Evolutionary conservation across 1,140 invertebrate genomes (phyloP).

Genomic region (Sipha flava): DNA sequence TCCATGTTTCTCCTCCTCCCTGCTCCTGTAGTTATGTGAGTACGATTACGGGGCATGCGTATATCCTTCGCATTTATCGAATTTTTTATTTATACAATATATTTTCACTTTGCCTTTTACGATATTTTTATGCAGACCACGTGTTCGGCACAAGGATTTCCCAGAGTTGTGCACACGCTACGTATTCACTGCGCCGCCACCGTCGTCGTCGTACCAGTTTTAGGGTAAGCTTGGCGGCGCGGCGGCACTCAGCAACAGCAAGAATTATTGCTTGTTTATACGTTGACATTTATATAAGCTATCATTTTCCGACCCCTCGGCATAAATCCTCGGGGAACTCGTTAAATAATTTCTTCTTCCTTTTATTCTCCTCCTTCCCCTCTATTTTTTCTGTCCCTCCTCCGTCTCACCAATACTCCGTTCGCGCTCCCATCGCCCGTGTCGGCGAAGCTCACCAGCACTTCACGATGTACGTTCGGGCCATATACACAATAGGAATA

Average conservation of each 20-base stretch:
- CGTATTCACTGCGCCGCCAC: too few relatives aligned
- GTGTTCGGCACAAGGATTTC: constrained; percentile 9
- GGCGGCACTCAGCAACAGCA: not conserved
- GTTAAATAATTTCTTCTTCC: constrained; percentile 28
- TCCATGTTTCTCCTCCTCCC: too few relatives aligned
- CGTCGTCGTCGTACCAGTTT: not conserved
- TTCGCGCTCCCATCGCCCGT: not conserved
- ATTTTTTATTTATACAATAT: not conserved
- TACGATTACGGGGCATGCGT: not conserved
- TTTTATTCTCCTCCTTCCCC: not conserved
- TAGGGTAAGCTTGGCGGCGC: not conserved
- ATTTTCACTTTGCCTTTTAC: constrained; percentile 25
- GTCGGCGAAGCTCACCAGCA: not conserved
- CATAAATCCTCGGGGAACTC: constrained; percentile 21
- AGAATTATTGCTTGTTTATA: constrained; percentile 32
- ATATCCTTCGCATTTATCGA: not conserved
- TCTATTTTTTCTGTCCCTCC: not conserved
- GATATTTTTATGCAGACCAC: constrained; percentile 29
- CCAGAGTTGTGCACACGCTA: not conserved
- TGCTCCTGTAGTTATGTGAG: too few relatives aligned
- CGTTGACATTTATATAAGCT: constrained; percentile 31
- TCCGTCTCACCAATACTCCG: not conserved
- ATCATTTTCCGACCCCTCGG: not conserved
- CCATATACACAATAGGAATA: constrained; percentile 10
- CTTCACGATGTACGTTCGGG: not conserved